Evolutionary conservation across 64 coral and sea anemone genomes (phyloP).

Genomic region (Porites australiensis): DNA sequence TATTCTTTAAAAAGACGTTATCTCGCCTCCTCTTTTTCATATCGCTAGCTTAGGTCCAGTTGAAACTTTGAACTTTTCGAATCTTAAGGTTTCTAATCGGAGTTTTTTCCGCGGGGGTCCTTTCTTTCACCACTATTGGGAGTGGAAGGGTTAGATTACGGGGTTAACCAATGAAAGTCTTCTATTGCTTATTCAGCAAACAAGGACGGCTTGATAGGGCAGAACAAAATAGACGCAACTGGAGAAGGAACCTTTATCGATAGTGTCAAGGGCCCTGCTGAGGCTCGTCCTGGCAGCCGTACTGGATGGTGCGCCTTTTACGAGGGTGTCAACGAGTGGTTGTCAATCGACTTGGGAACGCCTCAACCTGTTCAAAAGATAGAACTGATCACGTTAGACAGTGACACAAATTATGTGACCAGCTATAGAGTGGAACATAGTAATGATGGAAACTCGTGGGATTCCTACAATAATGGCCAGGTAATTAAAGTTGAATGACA

Average conservation of each 20-base stretch:
- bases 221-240: neutral
- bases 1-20: no score
- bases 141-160: no score
- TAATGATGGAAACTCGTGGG: neutral
- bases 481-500: neutral
- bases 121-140: no score
- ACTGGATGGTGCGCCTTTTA: constrained; percentile 9
- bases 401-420: neutral
- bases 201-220: neutral
- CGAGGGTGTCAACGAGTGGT: neutral
- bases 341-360: constrained; percentile 42
- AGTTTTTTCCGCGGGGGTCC: no score
- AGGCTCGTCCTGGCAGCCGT: constrained; percentile 9
- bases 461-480: neutral
- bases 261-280: neutral
- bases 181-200: neutral
- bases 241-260: neutral
- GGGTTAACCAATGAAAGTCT: no score
- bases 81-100: no score
- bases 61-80: no score
- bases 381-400: neutral
- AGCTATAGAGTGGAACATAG: neutral
- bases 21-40: no score
- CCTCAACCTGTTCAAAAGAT: constrained; percentile 8
- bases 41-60: no score